Percentiles rank a stretch among this genome's conserved stretches.
phyloP scores from a whole-genome alignment of 1,140 invertebrate species.

The Calycopis cecrops region DNA sequence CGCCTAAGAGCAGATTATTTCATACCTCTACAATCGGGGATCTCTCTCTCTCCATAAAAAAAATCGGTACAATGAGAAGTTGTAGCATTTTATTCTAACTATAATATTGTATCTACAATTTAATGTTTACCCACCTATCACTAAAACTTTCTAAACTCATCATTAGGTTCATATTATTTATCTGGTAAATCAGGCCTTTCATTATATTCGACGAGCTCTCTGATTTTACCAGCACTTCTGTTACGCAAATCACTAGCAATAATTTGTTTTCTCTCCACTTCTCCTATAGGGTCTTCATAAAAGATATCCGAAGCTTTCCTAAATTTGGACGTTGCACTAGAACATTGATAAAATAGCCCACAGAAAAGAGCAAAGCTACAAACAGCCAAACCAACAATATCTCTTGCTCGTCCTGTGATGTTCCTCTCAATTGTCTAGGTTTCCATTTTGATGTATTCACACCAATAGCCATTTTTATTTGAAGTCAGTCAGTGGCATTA shows the following conservation, averaged over 20 bases:
- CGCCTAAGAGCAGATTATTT: too few relatives aligned
- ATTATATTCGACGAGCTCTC: slow-evolving; percentile 39
- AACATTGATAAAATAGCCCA: slow-evolving; percentile 51
- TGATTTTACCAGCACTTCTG: slow-evolving; percentile 38
- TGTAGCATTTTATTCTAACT: slow-evolving; percentile 32
- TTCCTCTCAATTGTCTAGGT: slow-evolving; percentile 72
- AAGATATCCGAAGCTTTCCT: slow-evolving; percentile 41
- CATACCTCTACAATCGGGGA: too few relatives aligned
- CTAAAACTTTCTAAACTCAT: slow-evolving; percentile 30
- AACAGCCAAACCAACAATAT: slow-evolving; percentile 52
- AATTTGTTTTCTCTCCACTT: slow-evolving; percentile 55
- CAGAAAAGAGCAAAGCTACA: slow-evolving; percentile 41
- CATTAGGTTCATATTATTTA: slow-evolving; percentile 42
- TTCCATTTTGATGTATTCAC: slow-evolving; percentile 68
- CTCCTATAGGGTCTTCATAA: slow-evolving; percentile 57
- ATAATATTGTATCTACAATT: slow-evolving; percentile 12
- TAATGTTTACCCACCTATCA: slow-evolving; percentile 31
- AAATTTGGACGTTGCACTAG: slow-evolving; percentile 38
- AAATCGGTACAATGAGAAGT: too few relatives aligned
- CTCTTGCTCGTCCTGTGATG: slow-evolving; percentile 65
- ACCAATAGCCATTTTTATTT: slow-evolving; percentile 58
- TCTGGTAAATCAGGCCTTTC: slow-evolving; percentile 44
- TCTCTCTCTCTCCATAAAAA: too few relatives aligned
- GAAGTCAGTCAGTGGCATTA: too few relatives aligned
- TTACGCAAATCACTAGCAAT: slow-evolving; percentile 47